Evolutionary conservation across 2,113 vertebrate species (phyloP), one percentile per base, ranked within the genome.

Genomic region (Oryzias curvinotus): DNA sequence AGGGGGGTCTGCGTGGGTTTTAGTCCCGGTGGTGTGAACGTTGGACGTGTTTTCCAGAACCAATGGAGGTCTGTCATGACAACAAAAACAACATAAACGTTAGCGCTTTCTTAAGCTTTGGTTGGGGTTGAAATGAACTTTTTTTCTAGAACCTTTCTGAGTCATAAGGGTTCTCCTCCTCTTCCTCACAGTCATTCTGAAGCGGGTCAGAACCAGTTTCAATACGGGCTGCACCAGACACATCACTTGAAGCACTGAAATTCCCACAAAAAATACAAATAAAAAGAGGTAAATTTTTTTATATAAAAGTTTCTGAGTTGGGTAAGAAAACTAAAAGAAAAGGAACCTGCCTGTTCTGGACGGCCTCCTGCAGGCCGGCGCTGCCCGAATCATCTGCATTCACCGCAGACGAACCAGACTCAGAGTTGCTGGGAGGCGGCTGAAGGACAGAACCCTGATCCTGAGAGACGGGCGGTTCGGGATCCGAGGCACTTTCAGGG

Each of bases 131-230:
- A 26, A 26, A 36, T 12, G 18, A 36, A 14, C 14, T 18, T 19
- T 48, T 48, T 48, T 12, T 12, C 19, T 4, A 23, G 16, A 73
- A 97, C 96, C 94, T 93, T 30, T 92, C 88, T 66, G 64, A 82
- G 64, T 93, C 91, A 85, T 93, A 95, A 18, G 92, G 85, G 66
- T 93, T 92, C 41, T 90, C 79, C 46, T 93, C 91, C 78, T 88
- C 92, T 82, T 90, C 91, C 72, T 94, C 93, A 89, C 95, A 98
- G 85, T 95, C 92, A 74, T 65, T 52, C 42, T 71, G 61, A 57
- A 80, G 62, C 1, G 53, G 58, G 65, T 94, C 94, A 59, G 83
- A 75, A 75, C 94, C 92, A 80, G 58, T 75, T 73, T 91, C 91
- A 75, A 83, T 71, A 87, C 91, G 50, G 73, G 90, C 79, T 78